Conservation (phyloP, 2,797 vertebrate genomes). For the Cossypha heuglini region DNA sequence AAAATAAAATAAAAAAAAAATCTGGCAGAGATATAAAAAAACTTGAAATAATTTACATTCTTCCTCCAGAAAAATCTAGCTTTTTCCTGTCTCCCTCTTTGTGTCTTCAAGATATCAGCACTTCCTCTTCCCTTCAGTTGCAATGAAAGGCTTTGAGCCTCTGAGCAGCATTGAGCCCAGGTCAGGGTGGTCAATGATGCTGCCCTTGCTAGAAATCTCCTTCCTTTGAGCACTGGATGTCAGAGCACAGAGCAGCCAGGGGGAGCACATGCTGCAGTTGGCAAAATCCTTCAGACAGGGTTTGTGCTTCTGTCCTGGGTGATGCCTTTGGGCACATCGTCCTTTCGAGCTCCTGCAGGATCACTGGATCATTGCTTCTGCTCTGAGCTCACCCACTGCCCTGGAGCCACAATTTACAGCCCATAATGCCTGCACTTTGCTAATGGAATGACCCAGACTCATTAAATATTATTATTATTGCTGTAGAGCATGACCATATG, state of each 20-base stretch:
- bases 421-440: neutral
- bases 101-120: neutral
- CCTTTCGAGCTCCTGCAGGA: neutral
- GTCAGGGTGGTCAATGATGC: neutral
- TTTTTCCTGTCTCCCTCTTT: neutral
- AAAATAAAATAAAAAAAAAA: neutral
- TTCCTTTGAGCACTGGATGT: neutral
- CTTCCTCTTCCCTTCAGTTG: neutral
- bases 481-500: neutral
- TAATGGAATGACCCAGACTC: neutral
- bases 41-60: neutral
- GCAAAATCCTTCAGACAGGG: neutral
- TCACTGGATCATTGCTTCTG: neutral
- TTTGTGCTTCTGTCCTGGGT: neutral
- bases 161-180: neutral
- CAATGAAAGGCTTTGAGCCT: neutral
- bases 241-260: neutral
- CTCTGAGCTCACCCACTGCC: neutral
- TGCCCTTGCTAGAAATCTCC: neutral
- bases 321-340: neutral
- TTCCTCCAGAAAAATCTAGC: neutral
- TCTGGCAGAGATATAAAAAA: neutral
- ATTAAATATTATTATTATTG: slow-evolving; percentile 22
- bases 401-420: neutral
- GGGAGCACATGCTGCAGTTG: neutral